Percentiles rank a stretch among this genome's conserved stretches.
Evolutionary conservation across 2,888 invertebrate species (phyloP).

Genomic region (Agrochola circellaris): DNA sequence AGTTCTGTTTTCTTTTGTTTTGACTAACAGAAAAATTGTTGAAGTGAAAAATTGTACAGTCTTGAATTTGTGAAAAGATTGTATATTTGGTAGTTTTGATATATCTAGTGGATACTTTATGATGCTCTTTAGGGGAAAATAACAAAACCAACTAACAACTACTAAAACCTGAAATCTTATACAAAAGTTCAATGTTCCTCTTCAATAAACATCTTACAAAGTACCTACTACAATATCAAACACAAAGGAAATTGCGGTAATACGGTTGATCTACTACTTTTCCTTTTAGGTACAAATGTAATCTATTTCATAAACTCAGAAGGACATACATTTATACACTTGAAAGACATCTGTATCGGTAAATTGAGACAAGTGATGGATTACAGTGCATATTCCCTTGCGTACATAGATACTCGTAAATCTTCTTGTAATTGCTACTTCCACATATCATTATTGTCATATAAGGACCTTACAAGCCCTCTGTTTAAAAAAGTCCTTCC

Average conservation of each 20-base stretch:
- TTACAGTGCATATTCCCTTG: background rate
- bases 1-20: conserved; percentile 16
- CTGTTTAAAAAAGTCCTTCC: background rate
- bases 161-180: background rate
- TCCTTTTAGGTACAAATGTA: conserved; percentile 13
- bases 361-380: conserved; percentile 31
- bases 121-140: background rate
- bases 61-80: conserved; percentile 3
- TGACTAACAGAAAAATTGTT: conserved; percentile 10
- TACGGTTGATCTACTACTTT: conserved; percentile 11
- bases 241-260: conserved; percentile 21
- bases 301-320: conserved; percentile 13
- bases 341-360: conserved; percentile 7
- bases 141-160: background rate
- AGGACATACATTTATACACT: conserved; percentile 13
- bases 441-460: background rate
- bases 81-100: background rate
- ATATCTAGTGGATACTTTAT: background rate
- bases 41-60: background rate
- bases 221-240: conserved; percentile 5
- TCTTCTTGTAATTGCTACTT: background rate
- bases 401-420: background rate
- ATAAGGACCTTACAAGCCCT: background rate
- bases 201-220: conserved; percentile 2
- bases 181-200: background rate